These are phyloP conservation scores for Ostrea edulis DNA, from an alignment of 1,140 invertebrate species.

Conservation along the genomic window DNA sequence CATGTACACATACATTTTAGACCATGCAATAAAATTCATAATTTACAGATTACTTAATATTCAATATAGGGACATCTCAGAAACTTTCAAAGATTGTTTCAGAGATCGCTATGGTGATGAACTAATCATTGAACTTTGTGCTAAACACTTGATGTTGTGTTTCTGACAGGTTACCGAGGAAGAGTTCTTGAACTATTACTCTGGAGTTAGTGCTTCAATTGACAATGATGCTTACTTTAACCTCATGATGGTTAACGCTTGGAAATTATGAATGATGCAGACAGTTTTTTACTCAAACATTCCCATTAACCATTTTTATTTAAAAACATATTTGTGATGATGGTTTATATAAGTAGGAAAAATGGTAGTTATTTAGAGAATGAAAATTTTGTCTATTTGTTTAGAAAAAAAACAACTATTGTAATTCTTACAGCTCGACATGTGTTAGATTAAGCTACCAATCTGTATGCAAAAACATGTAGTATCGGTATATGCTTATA, in stretches of 20 bases:
- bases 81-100: not conserved
- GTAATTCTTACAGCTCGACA: not conserved
- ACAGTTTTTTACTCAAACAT: conserved; percentile 21
- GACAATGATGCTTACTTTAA: conserved; percentile 78
- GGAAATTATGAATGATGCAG: conserved; percentile 49
- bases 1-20: too few species aligned
- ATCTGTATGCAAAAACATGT: not conserved
- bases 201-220: conserved; percentile 76
- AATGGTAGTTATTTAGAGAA: not conserved
- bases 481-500: not conserved
- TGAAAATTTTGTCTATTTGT: not conserved
- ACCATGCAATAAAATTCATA: not conserved
- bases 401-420: not conserved
- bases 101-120: not conserved
- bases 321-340: not conserved
- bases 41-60: not conserved
- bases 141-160: conserved; percentile 25
- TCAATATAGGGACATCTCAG: not conserved
- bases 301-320: conserved; percentile 1
- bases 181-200: conserved; percentile 77
- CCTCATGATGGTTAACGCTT: conserved; percentile 78
- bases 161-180: conserved; percentile 71
- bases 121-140: not conserved
- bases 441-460: not conserved
- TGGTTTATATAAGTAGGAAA: not conserved